phyloP scores from a whole-genome alignment of 1,140 invertebrate species.

The Trachymyrmex cornetzi region DNA sequence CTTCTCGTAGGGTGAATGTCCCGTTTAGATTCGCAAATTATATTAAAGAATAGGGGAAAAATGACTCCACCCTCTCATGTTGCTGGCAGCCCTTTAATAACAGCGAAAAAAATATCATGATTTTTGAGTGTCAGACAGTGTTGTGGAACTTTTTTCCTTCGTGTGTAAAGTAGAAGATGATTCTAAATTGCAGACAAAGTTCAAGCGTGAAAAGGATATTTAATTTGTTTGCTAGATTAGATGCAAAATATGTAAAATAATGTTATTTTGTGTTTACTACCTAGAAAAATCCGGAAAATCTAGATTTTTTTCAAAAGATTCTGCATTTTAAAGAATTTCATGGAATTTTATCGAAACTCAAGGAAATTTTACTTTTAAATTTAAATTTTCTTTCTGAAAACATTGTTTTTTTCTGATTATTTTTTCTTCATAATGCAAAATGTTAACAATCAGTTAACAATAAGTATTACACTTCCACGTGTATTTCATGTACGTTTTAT shows the following conservation, averaged over 20 bases:
- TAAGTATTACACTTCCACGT: too few species aligned
- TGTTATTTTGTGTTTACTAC: neutral
- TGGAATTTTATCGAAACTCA: too few species aligned
- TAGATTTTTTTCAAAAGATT: too few species aligned
- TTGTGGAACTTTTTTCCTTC: neutral
- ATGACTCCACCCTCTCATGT: conserved; percentile 72
- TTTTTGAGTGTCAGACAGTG: neutral
- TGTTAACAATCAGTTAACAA: too few species aligned
- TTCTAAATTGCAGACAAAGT: neutral
- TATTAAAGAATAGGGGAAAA: conserved; percentile 75
- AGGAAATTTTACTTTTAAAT: too few species aligned
- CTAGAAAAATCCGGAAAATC: too few species aligned
- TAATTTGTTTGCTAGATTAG: neutral
- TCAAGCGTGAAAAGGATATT: neutral
- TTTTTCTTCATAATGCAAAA: too few species aligned
- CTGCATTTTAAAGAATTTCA: too few species aligned
- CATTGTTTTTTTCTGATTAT: too few species aligned
- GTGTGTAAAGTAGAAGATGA: neutral
- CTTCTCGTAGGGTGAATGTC: conserved; percentile 49
- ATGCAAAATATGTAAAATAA: neutral
- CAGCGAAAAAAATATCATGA: conserved; percentile 32
- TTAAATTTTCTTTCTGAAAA: too few species aligned
- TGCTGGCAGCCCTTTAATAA: conserved; percentile 79
- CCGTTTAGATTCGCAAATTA: conserved; percentile 76
- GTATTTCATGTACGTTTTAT: too few species aligned